A percentile compares a stretch with the other conserved stretches of the same genome.
phyloP scores from a whole-genome alignment of 2,113 vertebrate genomes.

The Psittacula cyanocephala region DNA sequence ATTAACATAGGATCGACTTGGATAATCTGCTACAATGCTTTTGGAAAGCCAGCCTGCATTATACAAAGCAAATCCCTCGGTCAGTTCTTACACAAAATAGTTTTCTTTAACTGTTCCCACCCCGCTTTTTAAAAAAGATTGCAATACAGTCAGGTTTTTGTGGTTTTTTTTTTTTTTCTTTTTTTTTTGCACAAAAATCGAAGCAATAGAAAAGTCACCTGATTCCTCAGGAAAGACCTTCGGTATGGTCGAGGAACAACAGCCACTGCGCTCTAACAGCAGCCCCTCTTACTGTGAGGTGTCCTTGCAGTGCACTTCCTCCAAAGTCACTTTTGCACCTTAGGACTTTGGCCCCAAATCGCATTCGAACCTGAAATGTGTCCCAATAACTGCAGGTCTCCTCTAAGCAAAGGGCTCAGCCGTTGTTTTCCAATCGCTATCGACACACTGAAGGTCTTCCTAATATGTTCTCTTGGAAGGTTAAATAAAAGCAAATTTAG shows the following conservation, averaged over 20 bases:
- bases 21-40: constrained; percentile 74
- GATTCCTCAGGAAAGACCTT: constrained; percentile 64
- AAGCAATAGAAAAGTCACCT: constrained; percentile 70
- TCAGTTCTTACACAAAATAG: constrained; percentile 76
- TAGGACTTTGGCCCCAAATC: background rate
- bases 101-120: constrained; percentile 56
- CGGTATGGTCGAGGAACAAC: background rate
- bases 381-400: background rate
- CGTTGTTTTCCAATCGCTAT: background rate
- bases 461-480: constrained; percentile 36
- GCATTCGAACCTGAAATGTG: background rate
- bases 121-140: constrained; percentile 60
- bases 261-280: background rate
- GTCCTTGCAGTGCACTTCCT: background rate
- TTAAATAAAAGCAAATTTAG: constrained; percentile 53
- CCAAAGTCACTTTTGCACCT: background rate
- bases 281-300: background rate
- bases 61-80: constrained; percentile 76
- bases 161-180: constrained; percentile 7
- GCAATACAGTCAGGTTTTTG: constrained; percentile 23
- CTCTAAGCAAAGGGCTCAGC: background rate
- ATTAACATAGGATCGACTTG: constrained; percentile 73
- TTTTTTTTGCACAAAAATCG: constrained; percentile 68
- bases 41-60: constrained; percentile 73
- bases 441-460: constrained; percentile 60